Conservation (phyloP, 2,888 invertebrate species). For the Drosophila kanekoi region DNA sequence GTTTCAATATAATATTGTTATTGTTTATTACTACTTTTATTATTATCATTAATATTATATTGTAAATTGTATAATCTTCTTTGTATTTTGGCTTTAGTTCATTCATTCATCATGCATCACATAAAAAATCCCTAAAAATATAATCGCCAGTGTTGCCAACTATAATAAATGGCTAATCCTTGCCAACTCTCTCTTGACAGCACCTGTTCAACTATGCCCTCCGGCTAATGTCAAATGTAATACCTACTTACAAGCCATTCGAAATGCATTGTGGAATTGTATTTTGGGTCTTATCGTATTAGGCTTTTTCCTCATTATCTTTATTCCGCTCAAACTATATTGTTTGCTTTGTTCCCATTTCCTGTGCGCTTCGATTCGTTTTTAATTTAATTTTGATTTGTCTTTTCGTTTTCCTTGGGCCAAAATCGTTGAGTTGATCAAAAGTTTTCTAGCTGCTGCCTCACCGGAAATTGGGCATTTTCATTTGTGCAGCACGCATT, state of each 20-base stretch:
- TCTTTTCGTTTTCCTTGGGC: slow-evolving; percentile 30
- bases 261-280: slow-evolving; percentile 20
- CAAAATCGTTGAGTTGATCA: slow-evolving; percentile 5
- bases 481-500: slow-evolving; percentile 25
- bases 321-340: slow-evolving; percentile 6
- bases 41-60: too few species aligned
- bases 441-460: slow-evolving; percentile 3
- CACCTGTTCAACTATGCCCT: slow-evolving; percentile 1
- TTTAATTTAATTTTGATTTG: slow-evolving; percentile 73
- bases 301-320: slow-evolving; percentile 12
- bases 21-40: too few species aligned
- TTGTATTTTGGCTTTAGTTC: too few species aligned
- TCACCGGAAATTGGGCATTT: slow-evolving; percentile 59
- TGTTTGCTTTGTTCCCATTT: slow-evolving; percentile 12
- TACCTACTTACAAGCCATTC: slow-evolving; percentile 8
- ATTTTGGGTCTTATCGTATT: slow-evolving; percentile 19
- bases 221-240: neutral
- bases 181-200: neutral
- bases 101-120: too few species aligned
- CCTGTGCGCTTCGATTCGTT: slow-evolving; percentile 32
- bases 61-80: too few species aligned
- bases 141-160: too few species aligned
- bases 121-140: too few species aligned
- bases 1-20: too few species aligned
- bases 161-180: neutral